Evolutionary conservation across 1,140 invertebrate species (phyloP).

Genomic region (Drosophila saltans): DNA sequence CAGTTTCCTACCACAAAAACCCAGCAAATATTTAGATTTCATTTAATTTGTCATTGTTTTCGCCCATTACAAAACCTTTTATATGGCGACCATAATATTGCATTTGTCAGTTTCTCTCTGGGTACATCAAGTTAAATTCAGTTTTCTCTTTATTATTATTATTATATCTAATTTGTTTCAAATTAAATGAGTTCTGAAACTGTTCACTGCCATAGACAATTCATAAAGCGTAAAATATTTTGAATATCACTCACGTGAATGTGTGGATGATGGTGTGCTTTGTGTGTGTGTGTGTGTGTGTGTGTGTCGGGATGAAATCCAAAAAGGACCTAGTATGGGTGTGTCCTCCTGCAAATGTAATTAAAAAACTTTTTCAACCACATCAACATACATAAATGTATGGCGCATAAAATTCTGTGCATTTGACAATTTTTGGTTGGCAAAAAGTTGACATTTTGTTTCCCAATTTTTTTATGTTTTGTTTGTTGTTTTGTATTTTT

Average conservation of each 20-base stretch:
- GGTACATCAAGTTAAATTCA: constrained; percentile 35
- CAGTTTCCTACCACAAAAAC: too few species aligned
- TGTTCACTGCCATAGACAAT: constrained; percentile 56
- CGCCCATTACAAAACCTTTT: background rate
- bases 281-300: constrained; percentile 12
- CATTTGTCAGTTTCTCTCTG: constrained; percentile 14
- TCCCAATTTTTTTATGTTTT: background rate
- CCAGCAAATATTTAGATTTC: background rate
- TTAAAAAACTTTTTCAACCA: constrained; percentile 79
- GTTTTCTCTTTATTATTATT: constrained; percentile 40
- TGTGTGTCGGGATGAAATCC: background rate
- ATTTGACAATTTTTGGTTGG: constrained; percentile 78
- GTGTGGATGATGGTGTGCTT: constrained; percentile 7
- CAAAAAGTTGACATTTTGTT: constrained; percentile 72
- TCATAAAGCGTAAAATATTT: constrained; percentile 56
- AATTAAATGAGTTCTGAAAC: constrained; percentile 76
- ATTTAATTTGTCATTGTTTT: background rate
- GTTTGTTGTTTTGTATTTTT: constrained; percentile 13
- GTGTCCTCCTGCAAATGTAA: constrained; percentile 64
- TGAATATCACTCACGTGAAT: constrained; percentile 24
- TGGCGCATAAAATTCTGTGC: constrained; percentile 72
- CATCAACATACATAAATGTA: constrained; percentile 80
- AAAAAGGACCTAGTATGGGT: background rate
- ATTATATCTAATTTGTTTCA: constrained; percentile 73
- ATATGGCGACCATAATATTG: constrained; percentile 16